phyloP scores from a whole-genome alignment of 1,140 invertebrate species.

The Periplaneta americana region DNA sequence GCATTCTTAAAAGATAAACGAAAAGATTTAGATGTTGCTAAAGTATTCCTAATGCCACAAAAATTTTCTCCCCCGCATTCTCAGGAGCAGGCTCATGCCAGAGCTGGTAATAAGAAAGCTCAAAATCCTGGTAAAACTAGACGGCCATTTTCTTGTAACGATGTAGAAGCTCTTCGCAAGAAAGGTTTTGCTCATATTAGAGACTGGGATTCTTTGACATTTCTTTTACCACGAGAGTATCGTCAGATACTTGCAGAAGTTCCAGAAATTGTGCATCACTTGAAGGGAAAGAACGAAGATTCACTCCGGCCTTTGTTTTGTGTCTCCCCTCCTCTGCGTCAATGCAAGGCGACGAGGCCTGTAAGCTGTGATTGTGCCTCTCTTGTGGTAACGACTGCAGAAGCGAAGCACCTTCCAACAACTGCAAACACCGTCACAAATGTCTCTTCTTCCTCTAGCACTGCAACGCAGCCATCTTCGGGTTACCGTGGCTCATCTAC shows the following conservation, averaged over 20 bases:
- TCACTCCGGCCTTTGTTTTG: conserved; percentile 59
- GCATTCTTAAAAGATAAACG: conserved; percentile 69
- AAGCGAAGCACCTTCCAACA: not conserved
- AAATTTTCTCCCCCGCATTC: conserved; percentile 25
- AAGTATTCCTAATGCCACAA: conserved; percentile 52
- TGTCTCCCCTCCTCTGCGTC: conserved; percentile 50
- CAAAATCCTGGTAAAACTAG: conserved; percentile 8
- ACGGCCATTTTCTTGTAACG: conserved; percentile 7
- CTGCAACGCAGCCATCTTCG: conserved; percentile 46
- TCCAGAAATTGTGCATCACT: conserved; percentile 60
- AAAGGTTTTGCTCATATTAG: conserved; percentile 70
- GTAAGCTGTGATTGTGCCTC: conserved; percentile 57
- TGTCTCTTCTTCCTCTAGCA: conserved; percentile 12
- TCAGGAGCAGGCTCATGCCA: conserved; percentile 7
- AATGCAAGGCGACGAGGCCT: conserved; percentile 41
- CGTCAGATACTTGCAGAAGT: conserved; percentile 64
- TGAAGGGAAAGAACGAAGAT: conserved; percentile 48
- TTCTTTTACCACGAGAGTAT: conserved; percentile 78
- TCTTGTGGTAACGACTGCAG: conserved; percentile 21
- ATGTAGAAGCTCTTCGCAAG: conserved; percentile 52
- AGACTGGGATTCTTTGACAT: conserved; percentile 87
- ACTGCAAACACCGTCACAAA: not conserved
- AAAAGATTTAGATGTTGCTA: conserved; percentile 46
- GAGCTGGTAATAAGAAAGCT: not conserved
- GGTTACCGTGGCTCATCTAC: conserved; percentile 81